Evolutionary conservation across 2,888 invertebrate species (phyloP).

Genomic region (Sinohyriopsis cumingii): DNA sequence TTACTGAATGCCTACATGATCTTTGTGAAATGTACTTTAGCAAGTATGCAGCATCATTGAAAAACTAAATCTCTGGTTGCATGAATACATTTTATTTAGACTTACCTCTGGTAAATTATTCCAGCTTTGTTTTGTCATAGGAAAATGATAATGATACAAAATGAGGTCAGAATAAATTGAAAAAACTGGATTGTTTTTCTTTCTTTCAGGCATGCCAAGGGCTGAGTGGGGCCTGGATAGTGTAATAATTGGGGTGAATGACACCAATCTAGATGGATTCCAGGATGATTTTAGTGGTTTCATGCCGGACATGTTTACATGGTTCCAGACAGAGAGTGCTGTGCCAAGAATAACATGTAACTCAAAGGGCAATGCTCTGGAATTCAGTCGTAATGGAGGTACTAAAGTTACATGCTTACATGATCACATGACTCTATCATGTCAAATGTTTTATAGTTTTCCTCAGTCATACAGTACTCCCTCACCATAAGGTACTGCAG

Average conservation of each 20-base stretch:
- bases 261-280: slow-evolving; percentile 67
- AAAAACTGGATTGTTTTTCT: neutral
- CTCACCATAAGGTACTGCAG: neutral
- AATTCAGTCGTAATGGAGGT: slow-evolving; percentile 70
- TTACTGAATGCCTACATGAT: no score
- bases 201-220: slow-evolving; percentile 58
- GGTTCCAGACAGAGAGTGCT: slow-evolving; percentile 70
- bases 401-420: slow-evolving; percentile 7
- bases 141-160: no score
- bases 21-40: no score
- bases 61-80: no score
- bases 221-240: slow-evolving; percentile 73
- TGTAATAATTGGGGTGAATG: slow-evolving; percentile 70
- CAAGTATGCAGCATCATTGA: no score
- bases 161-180: no score
- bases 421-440: neutral
- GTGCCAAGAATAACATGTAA: slow-evolving; percentile 67
- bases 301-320: slow-evolving; percentile 65
- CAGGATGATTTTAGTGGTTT: slow-evolving; percentile 69
- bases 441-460: neutral
- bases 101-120: no score
- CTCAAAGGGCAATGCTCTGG: slow-evolving; percentile 67
- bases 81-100: no score
- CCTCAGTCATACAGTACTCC: neutral
- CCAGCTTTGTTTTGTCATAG: no score